Evolutionary conservation across 1,140 invertebrate species (phyloP).

Genomic region (Cylas formicarius): DNA sequence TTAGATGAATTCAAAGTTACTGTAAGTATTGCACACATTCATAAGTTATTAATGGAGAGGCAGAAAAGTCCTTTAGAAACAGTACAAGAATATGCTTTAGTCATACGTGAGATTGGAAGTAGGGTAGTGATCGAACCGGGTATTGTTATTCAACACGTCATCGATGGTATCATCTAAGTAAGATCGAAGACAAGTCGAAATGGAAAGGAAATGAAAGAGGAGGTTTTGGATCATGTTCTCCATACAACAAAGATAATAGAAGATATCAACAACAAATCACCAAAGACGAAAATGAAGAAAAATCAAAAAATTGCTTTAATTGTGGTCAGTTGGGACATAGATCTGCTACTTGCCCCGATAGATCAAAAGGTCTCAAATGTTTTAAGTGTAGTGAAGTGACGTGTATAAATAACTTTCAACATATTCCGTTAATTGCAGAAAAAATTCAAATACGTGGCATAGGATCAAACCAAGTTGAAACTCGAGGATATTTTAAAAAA

Average conservation of each 20-base stretch:
- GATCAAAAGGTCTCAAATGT: slow-evolving; percentile 11
- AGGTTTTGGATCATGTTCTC: too few relatives aligned
- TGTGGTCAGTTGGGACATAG: slow-evolving; percentile 11
- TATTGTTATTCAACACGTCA: slow-evolving; percentile 31
- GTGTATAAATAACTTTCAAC: slow-evolving; percentile 6
- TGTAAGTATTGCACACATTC: slow-evolving; percentile 7
- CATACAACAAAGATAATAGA: too few relatives aligned
- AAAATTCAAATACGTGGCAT: slow-evolving; percentile 4
- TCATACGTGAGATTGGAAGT: slow-evolving; percentile 32
- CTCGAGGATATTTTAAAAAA: slow-evolving; percentile 10
- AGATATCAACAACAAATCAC: too few relatives aligned
- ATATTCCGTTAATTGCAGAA: slow-evolving; percentile 1
- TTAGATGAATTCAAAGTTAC: background rate
- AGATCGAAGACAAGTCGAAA: too few relatives aligned
- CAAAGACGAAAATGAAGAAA: slow-evolving; percentile 2
- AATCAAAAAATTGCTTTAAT: slow-evolving; percentile 11
- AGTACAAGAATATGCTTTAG: slow-evolving; percentile 27
- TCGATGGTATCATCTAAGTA: slow-evolving; percentile 32
- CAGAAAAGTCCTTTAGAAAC: slow-evolving; percentile 3
- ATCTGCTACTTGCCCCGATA: slow-evolving; percentile 8
- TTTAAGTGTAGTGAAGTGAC: slow-evolving; percentile 10
- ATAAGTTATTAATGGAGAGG: slow-evolving; percentile 6
- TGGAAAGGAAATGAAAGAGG: too few relatives aligned
- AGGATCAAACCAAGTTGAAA: slow-evolving; percentile 9
- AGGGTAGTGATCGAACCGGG: slow-evolving; percentile 22